Evolutionary conservation across 1,140 invertebrate species (phyloP).

Genomic region (Cydia fagiglandana): DNA sequence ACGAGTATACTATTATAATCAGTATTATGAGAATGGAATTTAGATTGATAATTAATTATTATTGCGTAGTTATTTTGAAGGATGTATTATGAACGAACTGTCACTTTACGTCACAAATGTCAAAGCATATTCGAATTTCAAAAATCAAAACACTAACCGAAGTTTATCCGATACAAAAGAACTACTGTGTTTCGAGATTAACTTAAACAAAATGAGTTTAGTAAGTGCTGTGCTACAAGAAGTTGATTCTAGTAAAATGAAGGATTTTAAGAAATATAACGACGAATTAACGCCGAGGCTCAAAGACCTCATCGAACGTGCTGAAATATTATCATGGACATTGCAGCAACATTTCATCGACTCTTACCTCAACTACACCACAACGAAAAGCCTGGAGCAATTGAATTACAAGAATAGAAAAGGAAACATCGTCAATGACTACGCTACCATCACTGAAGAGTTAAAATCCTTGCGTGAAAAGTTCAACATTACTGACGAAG

Average conservation of each 20-base stretch:
- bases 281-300: constrained; percentile 55
- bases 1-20: too few relatives aligned
- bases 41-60: too few relatives aligned
- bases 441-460: constrained; percentile 49
- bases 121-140: constrained; percentile 25
- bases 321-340: constrained; percentile 65
- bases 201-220: constrained; percentile 55
- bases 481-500: constrained; percentile 49
- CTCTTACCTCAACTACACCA: constrained; percentile 58
- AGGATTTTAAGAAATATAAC: constrained; percentile 57
- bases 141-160: constrained; percentile 35
- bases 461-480: constrained; percentile 47
- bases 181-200: constrained; percentile 12
- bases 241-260: constrained; percentile 51
- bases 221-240: constrained; percentile 59
- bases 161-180: constrained; percentile 33
- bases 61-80: too few relatives aligned
- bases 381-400: constrained; percentile 68
- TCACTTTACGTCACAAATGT: not conserved
- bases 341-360: constrained; percentile 71
- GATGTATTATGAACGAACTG: not conserved
- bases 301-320: constrained; percentile 60
- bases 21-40: too few relatives aligned
- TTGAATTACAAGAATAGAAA: constrained; percentile 68
- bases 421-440: constrained; percentile 55